A percentile compares a stretch with the other conserved stretches of the same genome.
Evolutionary conservation across 1,140 invertebrate genomes (phyloP).

Genomic region (Zaprionus ornatus): DNA sequence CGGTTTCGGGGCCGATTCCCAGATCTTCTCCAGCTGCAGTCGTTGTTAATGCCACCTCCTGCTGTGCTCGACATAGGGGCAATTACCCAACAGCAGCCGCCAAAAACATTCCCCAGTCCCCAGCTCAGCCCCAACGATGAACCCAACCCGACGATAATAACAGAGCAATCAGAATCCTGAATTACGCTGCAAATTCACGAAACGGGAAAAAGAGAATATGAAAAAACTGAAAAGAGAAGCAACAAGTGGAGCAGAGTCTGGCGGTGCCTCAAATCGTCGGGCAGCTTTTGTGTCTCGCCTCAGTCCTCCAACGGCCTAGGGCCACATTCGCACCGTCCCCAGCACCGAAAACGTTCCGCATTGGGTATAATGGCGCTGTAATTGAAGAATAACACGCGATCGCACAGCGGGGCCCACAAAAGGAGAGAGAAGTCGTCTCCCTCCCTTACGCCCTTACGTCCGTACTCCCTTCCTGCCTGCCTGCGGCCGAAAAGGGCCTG

Average conservation of each 20-base stretch:
- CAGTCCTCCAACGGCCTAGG: conserved; percentile 27
- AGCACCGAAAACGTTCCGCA: conserved; percentile 70
- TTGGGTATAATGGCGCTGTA: conserved; percentile 77
- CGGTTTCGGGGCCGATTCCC: conserved; percentile 5
- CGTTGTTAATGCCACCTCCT: conserved; percentile 48
- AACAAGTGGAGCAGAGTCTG: conserved; percentile 49
- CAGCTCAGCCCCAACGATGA: conserved; percentile 19
- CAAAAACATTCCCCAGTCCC: conserved; percentile 47
- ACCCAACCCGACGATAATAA: conserved; percentile 72
- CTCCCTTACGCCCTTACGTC: not conserved
- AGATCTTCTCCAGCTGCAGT: conserved; percentile 29
- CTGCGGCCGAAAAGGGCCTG: not conserved
- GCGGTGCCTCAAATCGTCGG: conserved; percentile 28
- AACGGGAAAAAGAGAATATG: conserved; percentile 21
- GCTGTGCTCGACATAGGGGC: conserved; percentile 68
- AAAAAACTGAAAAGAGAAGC: conserved; percentile 13
- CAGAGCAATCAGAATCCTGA: conserved; percentile 77
- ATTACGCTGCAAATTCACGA: conserved; percentile 65
- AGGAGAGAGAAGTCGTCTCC: conserved; percentile 6
- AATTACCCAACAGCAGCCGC: conserved; percentile 66
- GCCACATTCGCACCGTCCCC: not conserved
- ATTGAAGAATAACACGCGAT: conserved; percentile 81
- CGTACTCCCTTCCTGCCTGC: not conserved
- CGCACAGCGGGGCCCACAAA: conserved; percentile 39
- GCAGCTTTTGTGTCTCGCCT: conserved; percentile 37